These are phyloP conservation scores for Neotragus moschatus DNA, from an alignment of 2,113 vertebrate genomes.

Conservation along the genomic window DNA sequence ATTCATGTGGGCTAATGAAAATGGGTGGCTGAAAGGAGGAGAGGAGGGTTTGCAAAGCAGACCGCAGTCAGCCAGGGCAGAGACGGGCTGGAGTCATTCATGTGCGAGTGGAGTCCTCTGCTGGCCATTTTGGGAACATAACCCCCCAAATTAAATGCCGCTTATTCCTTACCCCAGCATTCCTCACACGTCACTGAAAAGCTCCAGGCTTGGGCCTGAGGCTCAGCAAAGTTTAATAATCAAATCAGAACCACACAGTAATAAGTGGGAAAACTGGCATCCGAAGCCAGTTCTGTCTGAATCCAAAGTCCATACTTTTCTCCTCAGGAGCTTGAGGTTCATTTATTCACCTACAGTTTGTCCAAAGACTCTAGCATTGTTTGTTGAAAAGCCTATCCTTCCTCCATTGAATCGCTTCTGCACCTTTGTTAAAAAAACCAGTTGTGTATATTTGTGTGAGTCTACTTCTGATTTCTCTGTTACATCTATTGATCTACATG, in stretches of 20 bases:
- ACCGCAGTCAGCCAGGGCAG: background rate
- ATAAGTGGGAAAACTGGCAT: background rate
- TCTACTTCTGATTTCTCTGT: background rate
- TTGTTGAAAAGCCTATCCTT: background rate
- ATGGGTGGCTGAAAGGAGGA: background rate
- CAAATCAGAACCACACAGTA: background rate
- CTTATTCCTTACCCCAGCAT: background rate
- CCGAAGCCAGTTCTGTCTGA: background rate
- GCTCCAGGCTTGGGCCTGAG: background rate
- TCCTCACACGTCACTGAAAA: rapidly evolving
- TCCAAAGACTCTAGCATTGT: background rate
- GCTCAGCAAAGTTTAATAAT: background rate
- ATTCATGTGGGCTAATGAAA: background rate
- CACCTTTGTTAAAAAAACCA: background rate
- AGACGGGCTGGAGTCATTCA: background rate
- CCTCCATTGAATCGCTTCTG: background rate
- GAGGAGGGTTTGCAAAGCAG: background rate
- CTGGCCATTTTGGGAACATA: background rate
- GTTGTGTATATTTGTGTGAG: background rate
- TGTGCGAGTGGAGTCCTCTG: constrained; percentile 32
- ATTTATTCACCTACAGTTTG: background rate
- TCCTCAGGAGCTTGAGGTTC: background rate
- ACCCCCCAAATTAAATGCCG: background rate
- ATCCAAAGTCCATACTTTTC: background rate
- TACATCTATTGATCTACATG: background rate